Evolutionary conservation across 2,797 vertebrate genomes (phyloP).

Genomic region (Myoxocephalus aenaeus): DNA sequence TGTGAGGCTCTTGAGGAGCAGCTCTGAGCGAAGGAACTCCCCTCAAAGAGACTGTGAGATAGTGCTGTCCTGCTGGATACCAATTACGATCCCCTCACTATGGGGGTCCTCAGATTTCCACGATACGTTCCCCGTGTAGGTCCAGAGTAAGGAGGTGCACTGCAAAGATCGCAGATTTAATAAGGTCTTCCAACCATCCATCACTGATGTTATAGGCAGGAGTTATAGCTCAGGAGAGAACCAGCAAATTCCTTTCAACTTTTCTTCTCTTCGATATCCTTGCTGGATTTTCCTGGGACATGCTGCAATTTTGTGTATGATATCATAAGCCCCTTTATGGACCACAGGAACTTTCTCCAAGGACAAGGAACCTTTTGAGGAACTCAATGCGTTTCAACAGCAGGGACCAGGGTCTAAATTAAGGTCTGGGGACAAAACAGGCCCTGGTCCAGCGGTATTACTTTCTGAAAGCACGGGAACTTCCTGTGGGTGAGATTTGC

Average conservation of each 20-base stretch:
- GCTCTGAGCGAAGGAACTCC: conserved; percentile 37
- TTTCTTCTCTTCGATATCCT: not conserved
- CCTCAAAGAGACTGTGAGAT: conserved; percentile 39
- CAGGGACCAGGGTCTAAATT: not conserved
- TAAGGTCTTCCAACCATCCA: conserved; percentile 20
- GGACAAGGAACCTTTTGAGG: not conserved
- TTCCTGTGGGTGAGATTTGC: not conserved
- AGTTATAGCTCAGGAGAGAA: conserved; percentile 1
- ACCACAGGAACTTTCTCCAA: not conserved
- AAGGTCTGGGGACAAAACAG: not conserved
- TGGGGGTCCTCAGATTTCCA: conserved; percentile 46
- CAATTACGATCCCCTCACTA: conserved; percentile 64
- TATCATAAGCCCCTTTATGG: not conserved
- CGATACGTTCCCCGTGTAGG: conserved; percentile 29
- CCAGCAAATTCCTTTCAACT: not conserved
- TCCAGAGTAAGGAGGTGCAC: conserved; percentile 24
- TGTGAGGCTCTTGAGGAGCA: conserved; percentile 22
- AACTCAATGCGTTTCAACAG: not conserved
- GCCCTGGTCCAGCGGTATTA: not conserved
- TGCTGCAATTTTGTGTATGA: not conserved
- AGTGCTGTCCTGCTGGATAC: conserved; percentile 51
- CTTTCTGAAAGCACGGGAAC: not conserved
- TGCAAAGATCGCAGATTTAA: conserved; percentile 47
- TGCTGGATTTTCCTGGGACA: not conserved
- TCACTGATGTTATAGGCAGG: conserved; percentile 11